A percentile compares a stretch with the other conserved stretches of the same genome.
Conservation (phyloP, 2,888 invertebrate genomes). For the Malthinus seriepunctatus region DNA sequence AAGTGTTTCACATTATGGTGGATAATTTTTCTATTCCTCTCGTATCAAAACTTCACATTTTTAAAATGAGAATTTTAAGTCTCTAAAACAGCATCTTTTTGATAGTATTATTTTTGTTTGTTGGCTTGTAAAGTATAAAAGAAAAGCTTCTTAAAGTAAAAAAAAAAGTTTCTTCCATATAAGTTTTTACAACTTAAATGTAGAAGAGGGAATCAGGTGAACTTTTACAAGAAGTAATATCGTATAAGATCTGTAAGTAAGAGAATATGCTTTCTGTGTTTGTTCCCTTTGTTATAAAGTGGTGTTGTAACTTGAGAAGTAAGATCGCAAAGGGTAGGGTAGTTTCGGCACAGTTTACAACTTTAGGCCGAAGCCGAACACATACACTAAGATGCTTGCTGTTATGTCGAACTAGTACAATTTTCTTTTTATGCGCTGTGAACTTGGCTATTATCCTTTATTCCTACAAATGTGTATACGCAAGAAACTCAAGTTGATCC, state of each 20-base stretch:
- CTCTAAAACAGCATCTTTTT: no score
- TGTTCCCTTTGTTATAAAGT: conserved; percentile 12
- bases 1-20: no score
- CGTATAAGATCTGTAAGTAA: conserved; percentile 13
- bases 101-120: no score
- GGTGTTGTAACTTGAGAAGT: conserved; percentile 15
- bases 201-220: conserved; percentile 3
- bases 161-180: no score
- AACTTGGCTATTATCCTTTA: conserved; percentile 19
- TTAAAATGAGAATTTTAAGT: no score
- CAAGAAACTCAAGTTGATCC: conserved; percentile 13
- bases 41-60: no score
- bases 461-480: conserved; percentile 10
- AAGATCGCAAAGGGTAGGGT: conserved; percentile 19
- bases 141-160: no score
- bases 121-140: no score
- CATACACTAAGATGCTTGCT: conserved; percentile 22
- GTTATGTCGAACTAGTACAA: conserved; percentile 20
- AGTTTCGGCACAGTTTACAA: conserved; percentile 31
- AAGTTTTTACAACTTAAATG: neutral
- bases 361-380: conserved; percentile 29
- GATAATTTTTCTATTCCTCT: no score
- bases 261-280: conserved; percentile 17
- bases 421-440: conserved; percentile 19
- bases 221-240: conserved; percentile 15